Percentiles rank a stretch among this genome's conserved stretches.
Conservation (phyloP, 2,797 vertebrate species). For the Mormyrops boulengeri region DNA sequence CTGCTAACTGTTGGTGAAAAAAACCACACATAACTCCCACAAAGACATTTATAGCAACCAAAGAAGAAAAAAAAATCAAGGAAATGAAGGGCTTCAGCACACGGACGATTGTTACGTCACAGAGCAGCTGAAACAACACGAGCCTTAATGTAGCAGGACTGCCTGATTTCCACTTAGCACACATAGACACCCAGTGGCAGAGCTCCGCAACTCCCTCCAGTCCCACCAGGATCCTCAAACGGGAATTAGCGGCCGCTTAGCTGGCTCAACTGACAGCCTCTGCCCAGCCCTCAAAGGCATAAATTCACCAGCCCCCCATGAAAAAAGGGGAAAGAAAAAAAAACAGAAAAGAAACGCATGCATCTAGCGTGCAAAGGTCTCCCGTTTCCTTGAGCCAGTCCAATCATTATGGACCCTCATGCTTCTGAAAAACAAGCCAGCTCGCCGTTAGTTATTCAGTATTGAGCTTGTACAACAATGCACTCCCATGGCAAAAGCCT, state of each 20-base stretch:
- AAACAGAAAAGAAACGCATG: neutral
- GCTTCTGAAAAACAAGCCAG: constrained; percentile 37
- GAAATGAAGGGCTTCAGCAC: neutral
- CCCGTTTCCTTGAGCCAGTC: neutral
- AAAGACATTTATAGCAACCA: constrained; percentile 8
- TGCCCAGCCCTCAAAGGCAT: neutral
- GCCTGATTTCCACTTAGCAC: constrained; percentile 27
- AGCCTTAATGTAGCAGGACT: neutral
- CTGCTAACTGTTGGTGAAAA: neutral
- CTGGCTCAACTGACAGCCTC: neutral
- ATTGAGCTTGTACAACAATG: constrained; percentile 59
- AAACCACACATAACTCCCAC: neutral
- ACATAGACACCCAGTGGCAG: constrained; percentile 39
- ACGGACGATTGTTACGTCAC: constrained; percentile 10
- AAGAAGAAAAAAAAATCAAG: neutral
- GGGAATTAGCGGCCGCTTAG: neutral
- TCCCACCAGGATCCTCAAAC: neutral
- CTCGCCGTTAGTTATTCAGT: constrained; percentile 51
- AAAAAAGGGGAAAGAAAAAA: neutral
- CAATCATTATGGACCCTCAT: neutral
- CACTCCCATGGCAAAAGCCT: constrained; percentile 32
- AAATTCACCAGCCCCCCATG: neutral
- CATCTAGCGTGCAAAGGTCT: constrained; percentile 1
- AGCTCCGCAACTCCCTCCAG: constrained; percentile 19
- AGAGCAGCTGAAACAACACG: constrained; percentile 17